Base-by-base conservation (phyloP, 1,140 invertebrate genomes). In the Bombus soroeensis region DNA sequence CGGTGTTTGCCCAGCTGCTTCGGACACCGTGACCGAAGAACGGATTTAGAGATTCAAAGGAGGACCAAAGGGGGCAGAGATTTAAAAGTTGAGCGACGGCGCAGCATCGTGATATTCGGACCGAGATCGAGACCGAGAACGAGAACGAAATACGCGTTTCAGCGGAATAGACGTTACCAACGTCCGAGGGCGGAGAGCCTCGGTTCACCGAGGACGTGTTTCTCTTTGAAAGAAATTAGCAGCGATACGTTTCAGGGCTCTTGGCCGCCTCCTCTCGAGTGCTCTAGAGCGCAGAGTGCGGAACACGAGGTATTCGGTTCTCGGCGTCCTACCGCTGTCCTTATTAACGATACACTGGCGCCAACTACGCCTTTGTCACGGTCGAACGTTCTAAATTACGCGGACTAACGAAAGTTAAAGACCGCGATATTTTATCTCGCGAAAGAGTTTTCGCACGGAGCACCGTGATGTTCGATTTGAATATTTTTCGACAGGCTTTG, bases 141-240 rank as follows among this genome's bases (percentile, higher is more conserved):
- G 0, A 47, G 47, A 75, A 28, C 5, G 37, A 78, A 83, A 78
- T 78, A 79, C 32, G 66, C 3, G 68, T 85, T 85, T 28, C 47
- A 53, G 57, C 53, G 39, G 66, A 39, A 64, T 22, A 53, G 64
- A 85, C 41, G 32, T 72, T 73, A 66, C 39, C 39, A 80, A 47
- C 41, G 72, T 72, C 28, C n/a, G 82, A 71, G 9, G 34, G 68
- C 59, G 15, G 62, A 64, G 64, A 41, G 5, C n/a, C 28, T 73
- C 57, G 32, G 77, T 39, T 57, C 72, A 53, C 76, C 77, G 57
- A 80, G 83, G 66, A 84, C 68, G 76, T 64, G 76, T 84, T 78
- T 84, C 83, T 84, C 76, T 84, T 84, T 84, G 79, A 84, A 84
- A 84, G 76, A 80, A 84, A 84, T 72, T 84, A 84, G 76, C 83